These are phyloP conservation scores for Corythornis madagascariensis DNA, from an alignment of 2,113 vertebrate species.

Conservation along the genomic window DNA sequence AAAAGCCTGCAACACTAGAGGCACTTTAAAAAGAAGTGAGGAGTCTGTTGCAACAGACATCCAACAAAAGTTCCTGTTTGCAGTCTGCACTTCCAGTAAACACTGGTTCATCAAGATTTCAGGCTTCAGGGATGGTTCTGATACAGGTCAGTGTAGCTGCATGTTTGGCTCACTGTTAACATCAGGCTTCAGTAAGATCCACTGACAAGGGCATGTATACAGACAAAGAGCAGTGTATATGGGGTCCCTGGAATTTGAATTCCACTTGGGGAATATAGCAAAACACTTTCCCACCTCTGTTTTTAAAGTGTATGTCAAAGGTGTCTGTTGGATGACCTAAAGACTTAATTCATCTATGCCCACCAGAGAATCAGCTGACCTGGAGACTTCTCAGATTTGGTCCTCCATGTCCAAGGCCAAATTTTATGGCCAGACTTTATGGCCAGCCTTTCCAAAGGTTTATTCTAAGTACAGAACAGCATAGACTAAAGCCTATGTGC, in stretches of 20 bases:
- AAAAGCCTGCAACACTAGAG: conserved; percentile 31
- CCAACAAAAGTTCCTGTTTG: conserved; percentile 48
- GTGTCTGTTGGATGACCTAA: not conserved
- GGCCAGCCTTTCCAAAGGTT: not conserved
- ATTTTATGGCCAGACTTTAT: not conserved
- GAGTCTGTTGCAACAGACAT: conserved; percentile 47
- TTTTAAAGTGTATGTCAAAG: not conserved
- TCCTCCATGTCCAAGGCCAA: not conserved
- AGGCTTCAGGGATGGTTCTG: conserved; percentile 17
- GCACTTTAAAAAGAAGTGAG: conserved; percentile 21
- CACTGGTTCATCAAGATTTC: conserved; percentile 21
- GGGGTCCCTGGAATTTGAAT: not conserved
- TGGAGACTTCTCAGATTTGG: not conserved
- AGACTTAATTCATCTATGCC: not conserved
- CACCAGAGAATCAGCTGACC: not conserved
- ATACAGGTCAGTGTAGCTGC: conserved; percentile 6
- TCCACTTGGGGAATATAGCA: not conserved
- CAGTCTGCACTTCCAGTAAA: conserved; percentile 29
- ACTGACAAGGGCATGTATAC: not conserved
- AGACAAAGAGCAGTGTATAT: not conserved
- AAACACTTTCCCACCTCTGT: not conserved
- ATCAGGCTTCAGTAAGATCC: not conserved
- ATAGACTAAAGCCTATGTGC: not conserved
- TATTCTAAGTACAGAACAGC: not conserved
- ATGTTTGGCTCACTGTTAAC: not conserved